A percentile compares a stretch with the other conserved stretches of the same genome.
Evolutionary conservation across 2,888 invertebrate genomes (phyloP).

Genomic region (Ferrisia virgata): DNA sequence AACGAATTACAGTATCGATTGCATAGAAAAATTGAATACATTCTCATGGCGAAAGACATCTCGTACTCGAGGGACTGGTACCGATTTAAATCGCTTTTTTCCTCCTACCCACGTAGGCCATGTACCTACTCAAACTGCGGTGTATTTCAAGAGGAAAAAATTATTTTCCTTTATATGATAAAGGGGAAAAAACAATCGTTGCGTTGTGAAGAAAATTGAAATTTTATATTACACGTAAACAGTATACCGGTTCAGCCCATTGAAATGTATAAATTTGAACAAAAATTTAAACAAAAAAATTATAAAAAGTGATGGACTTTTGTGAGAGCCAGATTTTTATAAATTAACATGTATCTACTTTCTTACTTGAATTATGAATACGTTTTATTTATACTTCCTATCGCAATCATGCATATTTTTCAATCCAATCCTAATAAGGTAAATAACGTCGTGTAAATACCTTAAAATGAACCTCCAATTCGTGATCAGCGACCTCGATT

Average conservation of each 20-base stretch:
- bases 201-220: neutral
- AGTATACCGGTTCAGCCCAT: neutral
- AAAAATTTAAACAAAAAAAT: too few species aligned
- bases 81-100: neutral
- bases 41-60: neutral
- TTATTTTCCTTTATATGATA: neutral
- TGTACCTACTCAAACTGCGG: neutral
- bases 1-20: constrained; percentile 3
- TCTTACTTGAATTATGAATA: too few species aligned
- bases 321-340: too few species aligned
- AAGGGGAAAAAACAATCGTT: neutral
- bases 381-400: too few species aligned
- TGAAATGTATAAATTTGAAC: neutral
- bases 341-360: too few species aligned
- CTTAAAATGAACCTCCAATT: too few species aligned
- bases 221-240: neutral
- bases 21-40: neutral
- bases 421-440: too few species aligned
- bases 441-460: too few species aligned
- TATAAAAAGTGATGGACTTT: too few species aligned
- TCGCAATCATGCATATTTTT: too few species aligned
- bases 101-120: neutral
- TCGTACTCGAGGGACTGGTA: neutral
- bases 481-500: too few species aligned
- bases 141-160: neutral